Evolutionary conservation across 1,140 invertebrate genomes (phyloP), one percentile per base, ranked within the genome.

Genomic region (Nylanderia fulva): DNA sequence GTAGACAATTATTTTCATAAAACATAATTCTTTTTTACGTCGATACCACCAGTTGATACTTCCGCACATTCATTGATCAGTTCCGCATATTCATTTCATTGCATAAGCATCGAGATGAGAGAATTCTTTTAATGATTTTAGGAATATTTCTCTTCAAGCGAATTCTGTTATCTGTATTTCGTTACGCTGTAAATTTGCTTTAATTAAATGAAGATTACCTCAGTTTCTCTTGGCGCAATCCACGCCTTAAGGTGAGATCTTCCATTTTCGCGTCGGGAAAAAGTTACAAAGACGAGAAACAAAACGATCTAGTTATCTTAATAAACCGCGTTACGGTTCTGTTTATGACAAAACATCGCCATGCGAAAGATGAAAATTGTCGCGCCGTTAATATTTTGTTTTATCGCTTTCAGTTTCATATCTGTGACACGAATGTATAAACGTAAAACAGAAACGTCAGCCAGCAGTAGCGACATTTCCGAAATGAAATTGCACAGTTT

Each of bases 151-250:
- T 82, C 52, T n/a, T 48, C 24, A 24, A 61, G 60, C 42, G 42
- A 84, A 76, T 84, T 74, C 71, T 66, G 74, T 86, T 66, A 52
- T 75, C 68, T 54, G 68, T 75, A 45, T 84, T 74, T 86, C 69
- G 64, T 84, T 86, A 58, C 69, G 27, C 42, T 56, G 68, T 72
- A 63, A 76, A 76, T 84, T 84, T 60, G 84, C 68, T 84, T 86
- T 84, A 86, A 86, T 86, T 86, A 86, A 86, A 79, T 56, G 68
- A 60, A 66, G 69, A 85, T 85, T 85, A 83, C 52, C 27, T 29
- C 18, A 48, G 74, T 56, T n/a, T n/a, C 74, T 66, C 72, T 79
- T 42, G 83, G 27, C 33, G 36, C 39, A 66, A 76, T 77, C 60
- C 21, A 56, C 39, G 71, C 58, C 58, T 75, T 64, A 76, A 84